These are phyloP conservation scores for Zaprionus capensis DNA, from an alignment of 1,140 invertebrate species.

Conservation along the genomic window DNA sequence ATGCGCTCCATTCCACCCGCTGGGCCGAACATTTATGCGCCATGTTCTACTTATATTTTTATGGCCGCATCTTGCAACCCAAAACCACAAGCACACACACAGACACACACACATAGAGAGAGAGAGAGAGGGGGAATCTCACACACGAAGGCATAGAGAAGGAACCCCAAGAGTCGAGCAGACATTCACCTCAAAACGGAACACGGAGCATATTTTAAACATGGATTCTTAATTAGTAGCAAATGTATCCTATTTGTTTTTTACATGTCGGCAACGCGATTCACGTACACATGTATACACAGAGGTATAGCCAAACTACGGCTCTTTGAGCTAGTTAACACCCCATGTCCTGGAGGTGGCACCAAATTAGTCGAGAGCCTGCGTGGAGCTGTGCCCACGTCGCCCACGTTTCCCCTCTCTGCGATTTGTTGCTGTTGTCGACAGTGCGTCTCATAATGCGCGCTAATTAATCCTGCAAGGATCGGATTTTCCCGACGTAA, in stretches of 20 bases:
- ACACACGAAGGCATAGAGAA: conserved; percentile 16
- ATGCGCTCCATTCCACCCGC: conserved; percentile 31
- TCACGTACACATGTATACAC: conserved; percentile 53
- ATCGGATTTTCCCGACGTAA: conserved; percentile 83
- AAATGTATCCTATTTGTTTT: conserved; percentile 75
- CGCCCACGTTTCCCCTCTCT: conserved; percentile 5
- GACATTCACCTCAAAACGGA: conserved; percentile 37
- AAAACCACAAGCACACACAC: conserved; percentile 57
- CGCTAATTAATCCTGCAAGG: conserved; percentile 84
- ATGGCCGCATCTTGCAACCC: conserved; percentile 69
- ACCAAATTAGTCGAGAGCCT: conserved; percentile 52
- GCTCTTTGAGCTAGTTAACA: conserved; percentile 63
- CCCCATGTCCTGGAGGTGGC: conserved; percentile 20
- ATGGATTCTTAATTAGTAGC: conserved; percentile 84
- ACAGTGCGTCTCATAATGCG: conserved; percentile 76
- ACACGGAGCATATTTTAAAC: conserved; percentile 77
- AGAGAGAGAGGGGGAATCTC: neutral
- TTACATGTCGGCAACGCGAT: conserved; percentile 52
- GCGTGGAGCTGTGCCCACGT: no score
- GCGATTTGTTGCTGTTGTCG: conserved; percentile 14
- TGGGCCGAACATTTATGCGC: conserved; percentile 70
- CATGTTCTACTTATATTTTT: conserved; percentile 83
- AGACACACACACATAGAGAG: conserved; percentile 22
- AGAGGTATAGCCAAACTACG: conserved; percentile 39
- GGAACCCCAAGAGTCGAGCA: conserved; percentile 5